These are phyloP conservation scores for Porites australiensis DNA, from an alignment of 64 coral and sea anemone genomes.

Conservation along the genomic window DNA sequence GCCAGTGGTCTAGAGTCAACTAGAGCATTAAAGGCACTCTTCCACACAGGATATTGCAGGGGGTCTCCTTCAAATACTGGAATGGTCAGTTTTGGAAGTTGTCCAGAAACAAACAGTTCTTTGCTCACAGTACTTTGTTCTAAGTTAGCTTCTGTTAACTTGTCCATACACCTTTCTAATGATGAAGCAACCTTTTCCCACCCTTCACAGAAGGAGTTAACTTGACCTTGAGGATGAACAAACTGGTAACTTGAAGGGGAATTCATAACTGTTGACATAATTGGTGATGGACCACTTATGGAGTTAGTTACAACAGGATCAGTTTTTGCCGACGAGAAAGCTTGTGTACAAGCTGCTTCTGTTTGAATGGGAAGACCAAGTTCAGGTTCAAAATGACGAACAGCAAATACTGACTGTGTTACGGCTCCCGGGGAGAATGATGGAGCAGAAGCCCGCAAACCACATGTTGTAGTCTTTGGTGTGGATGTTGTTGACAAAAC, in stretches of 20 bases:
- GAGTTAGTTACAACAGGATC: not conserved
- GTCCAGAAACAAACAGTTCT: constrained; percentile 19
- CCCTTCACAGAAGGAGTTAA: not conserved
- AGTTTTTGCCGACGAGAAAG: not conserved
- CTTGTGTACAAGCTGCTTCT: not conserved
- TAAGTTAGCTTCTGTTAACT: constrained; percentile 47
- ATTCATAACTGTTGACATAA: not conserved
- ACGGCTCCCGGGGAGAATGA: not conserved
- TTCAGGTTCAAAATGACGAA: not conserved
- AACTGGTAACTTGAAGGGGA: not conserved
- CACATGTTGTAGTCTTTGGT: constrained; percentile 1
- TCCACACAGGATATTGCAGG: constrained; percentile 67
- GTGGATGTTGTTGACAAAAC: constrained; percentile 14
- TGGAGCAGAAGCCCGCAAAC: not conserved
- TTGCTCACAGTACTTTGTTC: constrained; percentile 45
- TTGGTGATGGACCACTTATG: not conserved
- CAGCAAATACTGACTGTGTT: constrained; percentile 3
- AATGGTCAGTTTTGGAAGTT: constrained; percentile 69
- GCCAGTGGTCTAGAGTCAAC: constrained; percentile 68
- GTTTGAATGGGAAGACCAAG: not conserved
- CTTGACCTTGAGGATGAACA: not conserved
- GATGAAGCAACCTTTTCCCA: not conserved
- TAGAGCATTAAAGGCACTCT: constrained; percentile 70
- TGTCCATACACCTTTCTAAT: constrained; percentile 65
- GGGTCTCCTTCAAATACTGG: constrained; percentile 71